phyloP scores from a whole-genome alignment of 2,797 vertebrate genomes.

The Pristis pectinata region DNA sequence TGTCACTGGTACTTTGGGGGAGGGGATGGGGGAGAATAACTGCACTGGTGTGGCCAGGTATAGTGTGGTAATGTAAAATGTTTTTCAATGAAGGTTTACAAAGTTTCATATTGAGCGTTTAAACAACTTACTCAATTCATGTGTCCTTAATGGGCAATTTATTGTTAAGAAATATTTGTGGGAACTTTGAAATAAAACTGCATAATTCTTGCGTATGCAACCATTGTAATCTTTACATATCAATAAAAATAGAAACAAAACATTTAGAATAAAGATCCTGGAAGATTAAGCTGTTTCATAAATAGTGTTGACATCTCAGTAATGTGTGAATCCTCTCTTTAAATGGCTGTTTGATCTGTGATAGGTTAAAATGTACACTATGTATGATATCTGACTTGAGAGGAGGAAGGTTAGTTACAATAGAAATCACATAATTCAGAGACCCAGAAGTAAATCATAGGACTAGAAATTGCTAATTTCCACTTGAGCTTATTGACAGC shows the following conservation, averaged over 20 bases:
- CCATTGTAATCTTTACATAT: slow-evolving; percentile 23
- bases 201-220: slow-evolving; percentile 1
- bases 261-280: neutral
- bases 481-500: neutral
- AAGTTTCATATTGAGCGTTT: neutral
- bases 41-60: slow-evolving; percentile 16
- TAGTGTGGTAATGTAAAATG: neutral
- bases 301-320: neutral
- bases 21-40: neutral
- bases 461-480: neutral
- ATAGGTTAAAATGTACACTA: neutral
- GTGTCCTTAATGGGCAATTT: slow-evolving; percentile 4
- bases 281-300: neutral
- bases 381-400: neutral
- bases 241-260: slow-evolving; percentile 28
- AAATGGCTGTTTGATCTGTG: neutral
- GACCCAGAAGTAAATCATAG: neutral
- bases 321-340: neutral
- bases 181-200: slow-evolving; percentile 30
- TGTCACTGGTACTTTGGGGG: neutral
- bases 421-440: neutral
- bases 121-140: slow-evolving; percentile 18
- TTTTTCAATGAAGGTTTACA: slow-evolving; percentile 35
- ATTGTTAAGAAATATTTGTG: slow-evolving; percentile 31
- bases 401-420: neutral